Conservation (phyloP, 2,113 vertebrate species). For the Pipra filicauda region DNA sequence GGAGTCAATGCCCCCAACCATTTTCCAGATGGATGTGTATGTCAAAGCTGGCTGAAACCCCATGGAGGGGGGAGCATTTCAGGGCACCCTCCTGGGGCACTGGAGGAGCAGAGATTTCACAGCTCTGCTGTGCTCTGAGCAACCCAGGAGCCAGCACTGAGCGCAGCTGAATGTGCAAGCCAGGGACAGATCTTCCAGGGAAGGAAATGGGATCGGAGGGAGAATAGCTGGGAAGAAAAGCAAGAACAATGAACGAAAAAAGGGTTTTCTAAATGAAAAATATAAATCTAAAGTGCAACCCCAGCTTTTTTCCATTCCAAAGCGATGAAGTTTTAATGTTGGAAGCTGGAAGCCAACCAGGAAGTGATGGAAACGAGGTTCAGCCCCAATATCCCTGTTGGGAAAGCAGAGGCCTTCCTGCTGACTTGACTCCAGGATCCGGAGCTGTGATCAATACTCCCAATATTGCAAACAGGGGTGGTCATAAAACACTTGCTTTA, state of each 20-base stretch:
- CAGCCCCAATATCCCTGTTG: not conserved
- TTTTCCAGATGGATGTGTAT: not conserved
- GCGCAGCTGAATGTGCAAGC: accelerated
- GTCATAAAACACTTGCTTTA: not conserved
- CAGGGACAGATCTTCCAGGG: not conserved
- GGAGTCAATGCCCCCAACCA: not conserved
- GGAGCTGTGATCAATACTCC: not conserved
- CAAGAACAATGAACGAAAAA: not conserved
- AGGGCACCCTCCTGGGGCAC: not conserved
- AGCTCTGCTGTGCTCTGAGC: not conserved
- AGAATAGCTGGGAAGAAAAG: not conserved
- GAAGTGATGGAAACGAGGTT: not conserved
- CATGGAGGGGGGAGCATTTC: accelerated
- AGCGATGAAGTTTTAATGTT: not conserved
- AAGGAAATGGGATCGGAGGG: not conserved
- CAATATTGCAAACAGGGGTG: accelerated
- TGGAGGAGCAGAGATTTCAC: not conserved
- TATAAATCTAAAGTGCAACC: not conserved
- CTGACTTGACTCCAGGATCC: not conserved
- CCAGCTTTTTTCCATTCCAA: not conserved
- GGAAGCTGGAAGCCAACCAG: not conserved
- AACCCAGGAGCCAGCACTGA: not conserved
- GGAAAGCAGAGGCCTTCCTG: not conserved
- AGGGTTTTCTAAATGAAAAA: not conserved
- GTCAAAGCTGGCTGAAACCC: not conserved